Conservation (phyloP, 2,797 vertebrate genomes). For the Pantherophis alleghaniensis region DNA sequence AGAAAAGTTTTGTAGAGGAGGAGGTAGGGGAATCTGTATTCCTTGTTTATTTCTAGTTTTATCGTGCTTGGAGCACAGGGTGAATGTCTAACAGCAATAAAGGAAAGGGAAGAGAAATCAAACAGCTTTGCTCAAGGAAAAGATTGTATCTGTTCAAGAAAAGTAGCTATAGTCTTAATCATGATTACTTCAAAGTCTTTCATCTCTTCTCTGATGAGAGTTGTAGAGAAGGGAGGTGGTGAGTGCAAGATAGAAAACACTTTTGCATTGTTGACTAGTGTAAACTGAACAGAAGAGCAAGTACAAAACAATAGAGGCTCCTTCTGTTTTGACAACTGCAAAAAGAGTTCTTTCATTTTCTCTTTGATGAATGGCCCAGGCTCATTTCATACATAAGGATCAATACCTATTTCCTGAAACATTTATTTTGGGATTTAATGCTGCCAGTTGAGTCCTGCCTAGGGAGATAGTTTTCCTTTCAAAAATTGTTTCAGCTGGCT, state of each 20-base stretch:
- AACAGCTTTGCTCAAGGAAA: constrained; percentile 6
- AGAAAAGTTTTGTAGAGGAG: not conserved
- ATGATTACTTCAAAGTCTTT: constrained; percentile 32
- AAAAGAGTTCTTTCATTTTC: constrained; percentile 46
- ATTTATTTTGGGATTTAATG: constrained; percentile 60
- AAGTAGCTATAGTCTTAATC: constrained; percentile 24
- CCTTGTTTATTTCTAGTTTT: constrained; percentile 38
- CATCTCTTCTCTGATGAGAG: constrained; percentile 27
- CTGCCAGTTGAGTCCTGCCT: constrained; percentile 35
- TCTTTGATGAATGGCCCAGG: constrained; percentile 58
- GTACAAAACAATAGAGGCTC: constrained; percentile 15
- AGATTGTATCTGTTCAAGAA: not conserved
- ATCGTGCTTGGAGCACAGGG: constrained; percentile 23
- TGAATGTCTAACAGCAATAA: constrained; percentile 28
- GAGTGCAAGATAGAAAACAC: constrained; percentile 23
- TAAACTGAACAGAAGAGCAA: constrained; percentile 14
- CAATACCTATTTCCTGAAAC: constrained; percentile 60
- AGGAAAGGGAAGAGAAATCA: not conserved
- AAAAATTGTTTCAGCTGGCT: not conserved
- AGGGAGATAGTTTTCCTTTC: not conserved
- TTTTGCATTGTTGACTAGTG: constrained; percentile 26
- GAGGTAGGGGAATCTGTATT: not conserved
- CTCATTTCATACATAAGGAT: constrained; percentile 46
- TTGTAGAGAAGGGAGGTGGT: rapidly evolving
- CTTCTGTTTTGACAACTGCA: constrained; percentile 37